Evolutionary conservation across 2,888 invertebrate species (phyloP).

Genomic region (Diarsia brunnea): DNA sequence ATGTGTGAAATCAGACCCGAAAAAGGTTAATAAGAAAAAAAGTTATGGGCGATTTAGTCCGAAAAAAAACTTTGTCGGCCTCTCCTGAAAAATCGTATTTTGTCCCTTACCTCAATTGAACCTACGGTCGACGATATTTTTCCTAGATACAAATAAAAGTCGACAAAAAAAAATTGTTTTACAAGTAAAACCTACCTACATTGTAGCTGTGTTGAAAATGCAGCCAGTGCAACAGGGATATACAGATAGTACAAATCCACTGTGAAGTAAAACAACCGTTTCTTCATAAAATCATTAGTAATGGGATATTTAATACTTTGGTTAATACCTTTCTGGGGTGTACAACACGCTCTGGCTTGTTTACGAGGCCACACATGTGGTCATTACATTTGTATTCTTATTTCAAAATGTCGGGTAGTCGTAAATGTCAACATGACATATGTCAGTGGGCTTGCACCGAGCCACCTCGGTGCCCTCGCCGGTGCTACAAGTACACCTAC

Average conservation of each 20-base stretch:
- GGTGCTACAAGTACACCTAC: conserved; percentile 43
- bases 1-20: too few species aligned
- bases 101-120: too few species aligned
- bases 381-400: conserved; percentile 77
- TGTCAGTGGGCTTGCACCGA: conserved; percentile 59
- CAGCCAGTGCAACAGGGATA: not conserved
- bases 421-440: conserved; percentile 84
- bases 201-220: not conserved
- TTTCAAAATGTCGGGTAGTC: conserved; percentile 80
- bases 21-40: too few species aligned
- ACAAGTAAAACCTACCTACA: not conserved
- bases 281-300: conserved; percentile 30
- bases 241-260: not conserved
- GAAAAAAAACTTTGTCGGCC: too few species aligned
- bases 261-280: not conserved
- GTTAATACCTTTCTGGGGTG: conserved; percentile 60
- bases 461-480: conserved; percentile 49
- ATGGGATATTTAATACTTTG: conserved; percentile 40
- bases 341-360: conserved; percentile 63
- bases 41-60: too few species aligned
- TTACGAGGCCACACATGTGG: conserved; percentile 84
- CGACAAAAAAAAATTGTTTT: not conserved
- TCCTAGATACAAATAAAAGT: not conserved
- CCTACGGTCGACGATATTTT: too few species aligned
- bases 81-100: too few species aligned